A percentile compares a stretch with the other conserved stretches of the same genome.
phyloP scores from a whole-genome alignment of 2,888 invertebrate genomes.

The Ceramica pisi region DNA sequence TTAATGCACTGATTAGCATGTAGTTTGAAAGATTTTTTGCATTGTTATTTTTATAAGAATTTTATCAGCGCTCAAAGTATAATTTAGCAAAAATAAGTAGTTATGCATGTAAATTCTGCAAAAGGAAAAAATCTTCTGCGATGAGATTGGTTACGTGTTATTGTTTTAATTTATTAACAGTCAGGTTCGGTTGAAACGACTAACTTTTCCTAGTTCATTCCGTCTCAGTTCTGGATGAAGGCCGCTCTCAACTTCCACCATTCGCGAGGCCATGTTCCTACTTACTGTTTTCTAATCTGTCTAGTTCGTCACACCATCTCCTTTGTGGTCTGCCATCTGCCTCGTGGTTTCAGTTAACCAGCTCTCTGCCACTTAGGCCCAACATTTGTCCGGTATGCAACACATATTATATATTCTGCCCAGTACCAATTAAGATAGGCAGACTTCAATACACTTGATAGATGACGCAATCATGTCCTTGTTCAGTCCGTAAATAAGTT shows the following conservation, averaged over 20 bases:
- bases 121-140: neutral
- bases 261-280: neutral
- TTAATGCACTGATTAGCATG: no score
- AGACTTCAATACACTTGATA: conserved; percentile 1
- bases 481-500: conserved; percentile 17
- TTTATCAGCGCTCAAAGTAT: neutral
- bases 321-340: neutral
- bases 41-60: no score
- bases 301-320: neutral
- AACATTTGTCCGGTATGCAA: neutral
- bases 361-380: neutral
- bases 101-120: neutral
- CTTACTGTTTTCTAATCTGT: neutral
- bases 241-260: neutral
- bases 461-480: conserved; percentile 23
- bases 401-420: neutral
- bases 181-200: neutral
- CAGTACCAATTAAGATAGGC: no score
- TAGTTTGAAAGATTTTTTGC: no score
- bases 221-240: neutral
- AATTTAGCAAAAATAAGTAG: neutral
- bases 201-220: no score
- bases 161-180: neutral
- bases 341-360: neutral
- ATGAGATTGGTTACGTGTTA: neutral